Evolutionary conservation across 2,113 vertebrate species (phyloP), one percentile per base, ranked within the genome.

Genomic region (Laterallus jamaicensis): DNA sequence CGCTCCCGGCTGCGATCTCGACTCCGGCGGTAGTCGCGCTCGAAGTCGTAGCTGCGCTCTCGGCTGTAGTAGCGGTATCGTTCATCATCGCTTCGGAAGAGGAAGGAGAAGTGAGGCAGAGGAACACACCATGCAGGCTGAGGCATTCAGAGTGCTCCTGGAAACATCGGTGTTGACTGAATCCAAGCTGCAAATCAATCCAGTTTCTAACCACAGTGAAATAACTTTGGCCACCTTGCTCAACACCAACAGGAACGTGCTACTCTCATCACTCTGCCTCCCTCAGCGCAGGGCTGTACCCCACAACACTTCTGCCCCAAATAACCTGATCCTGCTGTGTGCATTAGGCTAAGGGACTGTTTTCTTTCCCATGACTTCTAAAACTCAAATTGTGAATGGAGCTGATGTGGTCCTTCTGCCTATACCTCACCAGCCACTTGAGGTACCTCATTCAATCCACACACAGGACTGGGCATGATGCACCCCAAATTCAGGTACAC

Each of bases 41-140:
- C 97, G 2, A 98, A 98, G 66, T 98, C 97, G 7, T 97, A 98
- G 84, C 93, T 97, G 90, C 95, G 96, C 73, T 98, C 97, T 6
- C 96, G 97, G 86, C 94, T 97, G 86, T 97, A 98, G 90, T 96
- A 97, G 56, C 95, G 95, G 68, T 97, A 98, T 13, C 94, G 96
- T 9, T 97, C 97, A 0, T 98, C 97, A 2, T 98, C 97, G 1
- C 96, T 98, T 76, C 0, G 42, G 86, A 22, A 52, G 31, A 62
- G 64, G 56, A 11, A 16, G 42, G 52, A 58, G 44, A 17, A 28
- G 39, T 78, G 49, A 91, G 69, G 78, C 17, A 55, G 26, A 62
- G 62, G 42, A 78, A 62, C 21, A 0, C 7, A 13, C 11, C 17
- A 3, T 40, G 32, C 0, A 32, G 52, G 37, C 74, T 22, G 56